A percentile compares a stretch with the other conserved stretches of the same genome.
Conservation (phyloP, 1,140 invertebrate genomes). For the Heliconius eleuchia region DNA sequence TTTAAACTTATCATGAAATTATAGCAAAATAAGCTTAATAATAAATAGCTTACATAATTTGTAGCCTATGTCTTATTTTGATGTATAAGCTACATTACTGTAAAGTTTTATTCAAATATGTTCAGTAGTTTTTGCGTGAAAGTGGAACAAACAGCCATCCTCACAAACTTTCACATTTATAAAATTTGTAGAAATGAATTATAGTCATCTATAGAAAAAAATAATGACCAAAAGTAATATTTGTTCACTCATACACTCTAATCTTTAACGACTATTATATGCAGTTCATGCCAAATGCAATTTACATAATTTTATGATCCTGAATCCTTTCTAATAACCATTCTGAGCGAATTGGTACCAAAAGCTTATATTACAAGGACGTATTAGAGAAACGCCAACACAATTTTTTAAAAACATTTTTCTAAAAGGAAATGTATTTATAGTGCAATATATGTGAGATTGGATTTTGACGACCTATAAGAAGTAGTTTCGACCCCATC, state of each 20-base stretch:
- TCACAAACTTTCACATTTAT: too few relatives aligned
- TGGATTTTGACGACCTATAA: neutral
- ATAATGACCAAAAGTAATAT: neutral
- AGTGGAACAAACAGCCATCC: too few relatives aligned
- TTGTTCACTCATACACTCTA: neutral
- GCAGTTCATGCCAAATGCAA: neutral
- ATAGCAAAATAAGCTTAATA: too few relatives aligned
- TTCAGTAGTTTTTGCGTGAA: too few relatives aligned
- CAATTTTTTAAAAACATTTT: neutral
- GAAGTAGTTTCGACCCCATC: neutral
- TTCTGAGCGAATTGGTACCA: neutral
- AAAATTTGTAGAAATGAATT: too few relatives aligned
- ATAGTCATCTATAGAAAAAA: neutral
- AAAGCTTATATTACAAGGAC: neutral
- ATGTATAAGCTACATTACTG: too few relatives aligned
- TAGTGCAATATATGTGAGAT: neutral
- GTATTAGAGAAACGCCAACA: neutral
- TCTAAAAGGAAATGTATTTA: neutral
- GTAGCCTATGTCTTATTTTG: too few relatives aligned
- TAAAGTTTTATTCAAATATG: too few relatives aligned
- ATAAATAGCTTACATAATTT: too few relatives aligned
- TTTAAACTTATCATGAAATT: too few relatives aligned
- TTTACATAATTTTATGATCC: conserved; percentile 4
- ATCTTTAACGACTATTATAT: neutral
- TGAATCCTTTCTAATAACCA: neutral